These are phyloP conservation scores for Lagria hirta DNA, from an alignment of 2,888 invertebrate genomes.

Conservation along the genomic window DNA sequence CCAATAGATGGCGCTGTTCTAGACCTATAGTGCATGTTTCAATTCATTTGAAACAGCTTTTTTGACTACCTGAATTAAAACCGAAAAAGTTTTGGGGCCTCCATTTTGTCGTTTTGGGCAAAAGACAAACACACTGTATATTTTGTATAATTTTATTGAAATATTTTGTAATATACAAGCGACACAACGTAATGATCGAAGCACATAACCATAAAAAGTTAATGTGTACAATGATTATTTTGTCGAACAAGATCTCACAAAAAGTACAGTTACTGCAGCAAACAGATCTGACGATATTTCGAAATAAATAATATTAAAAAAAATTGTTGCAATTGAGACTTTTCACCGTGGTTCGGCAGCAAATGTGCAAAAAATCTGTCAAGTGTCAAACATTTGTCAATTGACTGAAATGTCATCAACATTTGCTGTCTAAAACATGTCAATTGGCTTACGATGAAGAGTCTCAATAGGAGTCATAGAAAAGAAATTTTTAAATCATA, in stretches of 20 bases:
- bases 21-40: too few species aligned
- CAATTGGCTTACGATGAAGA: too few species aligned
- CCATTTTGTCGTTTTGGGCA: too few species aligned
- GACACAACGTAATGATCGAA: conserved; percentile 53
- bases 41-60: too few species aligned
- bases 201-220: conserved; percentile 48
- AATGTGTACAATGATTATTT: conserved; percentile 45
- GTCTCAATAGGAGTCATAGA: too few species aligned
- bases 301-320: conserved; percentile 9
- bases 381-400: conserved; percentile 6
- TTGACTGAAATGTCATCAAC: conserved; percentile 6
- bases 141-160: conserved; percentile 48
- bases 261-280: conserved; percentile 37
- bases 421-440: too few species aligned
- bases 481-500: conserved; percentile 16
- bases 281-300: conserved; percentile 9
- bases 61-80: too few species aligned
- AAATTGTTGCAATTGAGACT: conserved; percentile 21
- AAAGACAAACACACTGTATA: too few species aligned
- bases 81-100: too few species aligned
- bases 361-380: conserved; percentile 3
- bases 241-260: conserved; percentile 36
- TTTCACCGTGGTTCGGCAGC: conserved; percentile 16
- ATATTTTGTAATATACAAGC: conserved; percentile 54
- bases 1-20: too few species aligned